Conservation (phyloP, 1,140 invertebrate genomes). For the Marisa cornuarietis region DNA sequence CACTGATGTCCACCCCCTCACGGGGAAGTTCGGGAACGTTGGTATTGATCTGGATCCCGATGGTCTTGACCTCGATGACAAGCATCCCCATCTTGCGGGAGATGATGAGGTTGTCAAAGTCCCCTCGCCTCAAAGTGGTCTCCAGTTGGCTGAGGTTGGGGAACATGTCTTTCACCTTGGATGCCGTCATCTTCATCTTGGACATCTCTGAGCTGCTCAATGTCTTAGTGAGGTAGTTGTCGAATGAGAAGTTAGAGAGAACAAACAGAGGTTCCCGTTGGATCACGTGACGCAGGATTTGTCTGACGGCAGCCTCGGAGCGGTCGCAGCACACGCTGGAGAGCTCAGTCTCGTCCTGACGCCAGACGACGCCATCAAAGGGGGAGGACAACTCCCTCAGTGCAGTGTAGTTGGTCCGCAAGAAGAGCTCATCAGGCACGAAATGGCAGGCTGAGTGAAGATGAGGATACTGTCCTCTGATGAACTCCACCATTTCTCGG, state of each 20-base stretch:
- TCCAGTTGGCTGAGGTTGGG: not conserved
- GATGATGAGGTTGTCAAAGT: conserved; percentile 20
- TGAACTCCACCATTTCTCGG: too few species aligned
- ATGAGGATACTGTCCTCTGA: too few species aligned
- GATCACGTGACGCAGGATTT: not conserved
- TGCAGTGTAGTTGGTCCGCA: not conserved
- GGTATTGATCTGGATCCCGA: too few species aligned
- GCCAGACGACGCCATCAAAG: not conserved
- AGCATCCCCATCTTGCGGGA: not conserved
- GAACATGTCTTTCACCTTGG: not conserved
- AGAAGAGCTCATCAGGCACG: too few species aligned
- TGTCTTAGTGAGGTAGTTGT: conserved; percentile 8
- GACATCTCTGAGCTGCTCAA: not conserved
- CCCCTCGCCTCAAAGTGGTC: not conserved
- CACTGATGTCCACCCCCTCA: too few species aligned
- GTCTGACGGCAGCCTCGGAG: not conserved
- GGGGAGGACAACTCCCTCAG: not conserved
- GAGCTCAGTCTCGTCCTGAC: not conserved
- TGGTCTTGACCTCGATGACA: conserved; percentile 13
- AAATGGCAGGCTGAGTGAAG: too few species aligned
- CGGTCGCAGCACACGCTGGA: conserved; percentile 6
- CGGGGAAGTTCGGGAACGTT: too few species aligned
- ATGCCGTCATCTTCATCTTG: not conserved
- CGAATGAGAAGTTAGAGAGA: conserved; percentile 3
- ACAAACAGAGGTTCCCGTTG: not conserved